phyloP scores from a whole-genome alignment of 2,113 vertebrate genomes.

The Grammomys dolichurus region DNA sequence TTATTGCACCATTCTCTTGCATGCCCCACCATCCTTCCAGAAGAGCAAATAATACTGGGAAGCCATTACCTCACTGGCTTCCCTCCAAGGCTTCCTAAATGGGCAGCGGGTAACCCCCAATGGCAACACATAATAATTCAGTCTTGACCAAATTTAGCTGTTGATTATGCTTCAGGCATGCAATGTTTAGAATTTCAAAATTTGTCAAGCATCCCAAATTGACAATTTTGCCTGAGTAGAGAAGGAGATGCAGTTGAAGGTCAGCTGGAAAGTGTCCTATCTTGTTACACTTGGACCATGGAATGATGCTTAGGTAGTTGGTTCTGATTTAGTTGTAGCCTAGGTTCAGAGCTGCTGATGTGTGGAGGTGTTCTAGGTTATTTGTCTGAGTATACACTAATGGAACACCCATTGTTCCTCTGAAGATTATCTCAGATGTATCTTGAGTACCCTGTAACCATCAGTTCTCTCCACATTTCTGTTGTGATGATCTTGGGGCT shows the following conservation, averaged over 20 bases:
- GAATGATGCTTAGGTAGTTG: not conserved
- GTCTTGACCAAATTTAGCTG: not conserved
- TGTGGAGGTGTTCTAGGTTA: not conserved
- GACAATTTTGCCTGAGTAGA: conserved; percentile 11
- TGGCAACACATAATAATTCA: not conserved
- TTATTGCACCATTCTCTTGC: not conserved
- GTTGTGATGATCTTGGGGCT: not conserved
- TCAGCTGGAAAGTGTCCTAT: conserved; percentile 22
- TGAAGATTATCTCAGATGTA: not conserved
- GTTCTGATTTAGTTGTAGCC: not conserved
- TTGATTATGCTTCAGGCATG: not conserved
- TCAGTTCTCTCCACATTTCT: not conserved
- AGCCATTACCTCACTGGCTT: not conserved
- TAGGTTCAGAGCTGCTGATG: not conserved
- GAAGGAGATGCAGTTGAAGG: not conserved
- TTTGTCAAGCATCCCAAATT: conserved; percentile 18
- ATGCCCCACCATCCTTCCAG: not conserved
- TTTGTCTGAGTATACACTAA: not conserved
- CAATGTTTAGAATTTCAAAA: conserved; percentile 10
- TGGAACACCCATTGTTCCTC: not conserved
- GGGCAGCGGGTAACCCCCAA: not conserved
- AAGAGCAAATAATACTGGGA: not conserved
- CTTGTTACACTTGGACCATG: not conserved
- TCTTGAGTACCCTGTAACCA: not conserved
- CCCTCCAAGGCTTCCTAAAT: not conserved